phyloP scores from a whole-genome alignment of 2,113 vertebrate genomes.

The Prionailurus bengalensis region DNA sequence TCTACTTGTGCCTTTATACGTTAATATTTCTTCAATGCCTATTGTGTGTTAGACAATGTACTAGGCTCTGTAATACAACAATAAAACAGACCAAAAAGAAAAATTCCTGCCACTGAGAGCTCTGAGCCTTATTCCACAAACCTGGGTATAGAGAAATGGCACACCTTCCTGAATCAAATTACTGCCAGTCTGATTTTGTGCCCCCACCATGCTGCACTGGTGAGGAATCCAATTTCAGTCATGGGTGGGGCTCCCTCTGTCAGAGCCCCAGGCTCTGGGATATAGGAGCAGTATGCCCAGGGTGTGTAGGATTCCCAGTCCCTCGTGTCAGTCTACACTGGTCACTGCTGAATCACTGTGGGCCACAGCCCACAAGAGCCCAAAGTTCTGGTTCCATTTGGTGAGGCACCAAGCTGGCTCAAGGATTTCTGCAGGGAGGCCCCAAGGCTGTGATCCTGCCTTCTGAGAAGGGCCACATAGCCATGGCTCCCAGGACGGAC shows the following conservation, averaged over 20 bases:
- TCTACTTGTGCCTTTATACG: background rate
- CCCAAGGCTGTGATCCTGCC: rapidly evolving
- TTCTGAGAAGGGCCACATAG: background rate
- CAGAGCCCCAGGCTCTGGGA: rapidly evolving
- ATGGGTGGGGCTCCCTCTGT: rapidly evolving
- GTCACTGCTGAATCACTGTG: background rate
- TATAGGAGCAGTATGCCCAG: rapidly evolving
- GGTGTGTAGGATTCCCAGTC: background rate
- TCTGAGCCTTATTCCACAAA: too few species aligned
- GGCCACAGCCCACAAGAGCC: background rate
- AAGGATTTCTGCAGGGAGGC: background rate
- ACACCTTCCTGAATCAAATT: background rate
- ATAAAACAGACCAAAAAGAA: background rate
- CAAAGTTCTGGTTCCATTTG: rapidly evolving
- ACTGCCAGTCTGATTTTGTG: background rate
- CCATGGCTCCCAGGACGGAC: background rate
- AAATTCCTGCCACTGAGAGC: background rate
- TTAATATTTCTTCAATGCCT: background rate
- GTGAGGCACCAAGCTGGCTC: background rate
- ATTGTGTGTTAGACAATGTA: background rate
- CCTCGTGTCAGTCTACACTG: background rate
- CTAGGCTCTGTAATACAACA: background rate
- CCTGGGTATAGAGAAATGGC: background rate
- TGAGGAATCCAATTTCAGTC: background rate
- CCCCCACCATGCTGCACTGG: too few species aligned